These are phyloP conservation scores for Henricia sp. DNA, from an alignment of 53 echinoderm and acorn worm genomes.

Conservation along the genomic window DNA sequence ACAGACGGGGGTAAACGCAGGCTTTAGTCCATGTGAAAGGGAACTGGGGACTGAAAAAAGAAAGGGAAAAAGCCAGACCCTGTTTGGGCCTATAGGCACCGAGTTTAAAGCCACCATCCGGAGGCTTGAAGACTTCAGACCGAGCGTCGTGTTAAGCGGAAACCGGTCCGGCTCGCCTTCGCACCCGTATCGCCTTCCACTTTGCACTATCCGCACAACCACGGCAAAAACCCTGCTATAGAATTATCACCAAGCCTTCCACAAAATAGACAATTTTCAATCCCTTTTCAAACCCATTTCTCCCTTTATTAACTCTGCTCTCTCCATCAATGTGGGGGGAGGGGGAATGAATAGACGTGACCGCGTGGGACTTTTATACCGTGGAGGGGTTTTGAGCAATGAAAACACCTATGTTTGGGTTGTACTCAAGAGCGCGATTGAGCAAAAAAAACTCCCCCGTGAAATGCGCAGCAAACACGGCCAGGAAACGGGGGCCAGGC, in stretches of 20 bases:
- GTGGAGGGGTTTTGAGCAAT: slow-evolving; percentile 20
- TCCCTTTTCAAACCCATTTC: neutral
- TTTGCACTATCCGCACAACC: slow-evolving; percentile 51
- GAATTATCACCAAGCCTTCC: slow-evolving; percentile 15
- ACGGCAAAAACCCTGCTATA: slow-evolving; percentile 5
- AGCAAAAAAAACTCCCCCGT: slow-evolving; percentile 11
- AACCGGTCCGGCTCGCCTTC: slow-evolving; percentile 14
- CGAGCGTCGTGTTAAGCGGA: slow-evolving; percentile 56
- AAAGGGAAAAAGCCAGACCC: neutral
- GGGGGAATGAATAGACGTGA: slow-evolving; percentile 11
- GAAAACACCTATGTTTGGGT: slow-evolving; percentile 27
- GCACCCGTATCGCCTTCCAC: slow-evolving; percentile 58
- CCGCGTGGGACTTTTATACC: neutral
- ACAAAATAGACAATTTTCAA: slow-evolving; percentile 14
- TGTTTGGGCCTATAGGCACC: neutral
- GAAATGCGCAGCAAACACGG: neutral
- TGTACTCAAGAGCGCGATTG: slow-evolving; percentile 6
- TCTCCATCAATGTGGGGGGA: slow-evolving; percentile 5
- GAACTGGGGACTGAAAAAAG: neutral
- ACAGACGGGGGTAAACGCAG: slow-evolving; percentile 12
- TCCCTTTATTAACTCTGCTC: slow-evolving; percentile 33
- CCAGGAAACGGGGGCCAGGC: slow-evolving; percentile 25
- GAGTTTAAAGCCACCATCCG: too few relatives aligned
- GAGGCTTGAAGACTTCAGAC: too few relatives aligned
- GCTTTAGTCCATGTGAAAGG: neutral